Conservation (phyloP, 2,113 vertebrate genomes). For the Epinephelus moara region DNA sequence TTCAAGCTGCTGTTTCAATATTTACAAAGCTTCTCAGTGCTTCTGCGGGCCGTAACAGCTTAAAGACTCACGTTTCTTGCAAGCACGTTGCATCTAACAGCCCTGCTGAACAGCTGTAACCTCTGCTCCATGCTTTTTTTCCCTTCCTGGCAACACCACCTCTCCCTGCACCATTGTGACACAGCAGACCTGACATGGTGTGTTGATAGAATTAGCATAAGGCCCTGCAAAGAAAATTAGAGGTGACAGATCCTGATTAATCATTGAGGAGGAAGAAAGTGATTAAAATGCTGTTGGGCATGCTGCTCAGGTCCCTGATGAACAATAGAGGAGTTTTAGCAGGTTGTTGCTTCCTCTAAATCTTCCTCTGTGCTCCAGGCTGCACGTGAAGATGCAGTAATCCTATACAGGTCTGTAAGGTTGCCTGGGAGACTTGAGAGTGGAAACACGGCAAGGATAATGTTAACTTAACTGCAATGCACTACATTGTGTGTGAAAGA, state of each 20-base stretch:
- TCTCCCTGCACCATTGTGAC: constrained; percentile 32
- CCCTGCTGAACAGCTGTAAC: constrained; percentile 28
- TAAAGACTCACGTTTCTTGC: constrained; percentile 8
- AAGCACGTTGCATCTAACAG: constrained; percentile 5
- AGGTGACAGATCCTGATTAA: constrained; percentile 55
- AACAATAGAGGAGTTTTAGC: constrained; percentile 5
- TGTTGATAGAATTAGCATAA: constrained; percentile 47
- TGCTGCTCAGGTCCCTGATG: constrained; percentile 8
- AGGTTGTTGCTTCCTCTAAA: constrained; percentile 15
- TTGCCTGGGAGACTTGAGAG: constrained; percentile 24
- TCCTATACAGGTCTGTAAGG: background rate
- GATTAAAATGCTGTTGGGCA: constrained; percentile 55
- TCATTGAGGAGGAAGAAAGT: constrained; percentile 54
- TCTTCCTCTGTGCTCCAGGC: background rate
- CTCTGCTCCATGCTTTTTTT: background rate
- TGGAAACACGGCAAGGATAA: constrained; percentile 16
- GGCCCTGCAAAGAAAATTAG: constrained; percentile 36
- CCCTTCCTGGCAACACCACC: constrained; percentile 1
- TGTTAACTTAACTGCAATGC: constrained; percentile 11
- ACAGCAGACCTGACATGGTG: constrained; percentile 33
- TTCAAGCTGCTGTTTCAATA: constrained; percentile 21
- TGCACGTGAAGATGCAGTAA: constrained; percentile 26
- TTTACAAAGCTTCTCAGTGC: background rate
- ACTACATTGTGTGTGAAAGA: constrained; percentile 20
- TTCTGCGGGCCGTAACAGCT: background rate